Evolutionary conservation across 2,888 invertebrate species (phyloP), one percentile per base, ranked within the genome.

Genomic region (Mythimna albipuncta): DNA sequence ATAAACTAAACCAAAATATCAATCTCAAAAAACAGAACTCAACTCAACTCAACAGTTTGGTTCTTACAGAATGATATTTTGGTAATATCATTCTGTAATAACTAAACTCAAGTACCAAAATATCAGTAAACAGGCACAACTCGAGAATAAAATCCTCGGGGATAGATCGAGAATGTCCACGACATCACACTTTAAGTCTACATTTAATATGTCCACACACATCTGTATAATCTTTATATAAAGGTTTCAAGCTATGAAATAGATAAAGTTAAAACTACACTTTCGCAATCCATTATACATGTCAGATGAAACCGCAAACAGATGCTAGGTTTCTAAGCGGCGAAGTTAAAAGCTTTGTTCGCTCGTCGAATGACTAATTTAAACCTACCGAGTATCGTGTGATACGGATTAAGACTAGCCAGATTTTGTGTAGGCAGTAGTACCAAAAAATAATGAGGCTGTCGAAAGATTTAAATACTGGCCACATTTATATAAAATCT

Each of bases 261-360:
- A 62, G 13, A 52, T 64, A 52, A 19, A 69, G 10, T 41, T 67
- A 21, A 11, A 55, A 35, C 19, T 47, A 61, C 11, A 32, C 16
- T 58, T 69, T 41, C 16, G 66, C 54, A 65, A 64, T 58, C 63
- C n/a, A 66, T 32, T 64, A 65, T 11, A 50, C 44, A 55, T 67
- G 54, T 69, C 69, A 55, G 47, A 58, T 66, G 54, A 63, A 82
- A 74, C 79, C 65, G 38, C 79, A 69, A 70, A 70, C 68, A 82
- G 32, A 65, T 65, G 65, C 69, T 70, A 67, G 70, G 57, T 73
- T 59, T 62, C 44, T 19, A 64, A 69, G 82, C 83, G 85, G 83
- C 66, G 44, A 84, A 75, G 54, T 72, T 65, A 59, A 85, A 85
- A 75, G 79, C 68, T 71, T 77, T 74, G 74, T 76, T 70, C 35